phyloP scores from a whole-genome alignment of 2,797 vertebrate genomes.

The Micrastur ruficollis region DNA sequence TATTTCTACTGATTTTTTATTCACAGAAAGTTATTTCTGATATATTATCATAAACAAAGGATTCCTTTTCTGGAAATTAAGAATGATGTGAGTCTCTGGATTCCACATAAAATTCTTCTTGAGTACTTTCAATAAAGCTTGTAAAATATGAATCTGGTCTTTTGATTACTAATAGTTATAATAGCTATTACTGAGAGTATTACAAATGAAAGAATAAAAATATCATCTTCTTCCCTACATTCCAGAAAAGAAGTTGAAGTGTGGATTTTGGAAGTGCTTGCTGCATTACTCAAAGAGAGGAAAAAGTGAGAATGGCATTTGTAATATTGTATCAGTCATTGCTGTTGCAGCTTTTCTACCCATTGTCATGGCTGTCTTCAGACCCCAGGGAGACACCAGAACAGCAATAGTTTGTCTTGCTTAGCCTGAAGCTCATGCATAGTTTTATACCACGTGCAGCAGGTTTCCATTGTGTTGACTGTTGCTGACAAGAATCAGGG shows the following conservation, averaged over 20 bases:
- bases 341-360: not conserved
- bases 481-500: not conserved
- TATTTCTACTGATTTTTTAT: not conserved
- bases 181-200: conserved; percentile 6
- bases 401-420: not conserved
- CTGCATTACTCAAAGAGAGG: not conserved
- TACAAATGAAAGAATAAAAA: not conserved
- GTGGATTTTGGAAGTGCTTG: not conserved
- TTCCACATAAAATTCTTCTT: conserved; percentile 7
- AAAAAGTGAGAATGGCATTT: not conserved
- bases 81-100: not conserved
- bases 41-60: not conserved
- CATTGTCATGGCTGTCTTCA: not conserved
- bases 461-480: not conserved
- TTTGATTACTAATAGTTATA: conserved; percentile 13
- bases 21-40: conserved; percentile 26
- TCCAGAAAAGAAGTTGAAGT: not conserved
- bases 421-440: not conserved
- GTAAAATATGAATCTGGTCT: not conserved
- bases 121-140: conserved; percentile 1
- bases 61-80: conserved; percentile 2
- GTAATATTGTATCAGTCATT: not conserved
- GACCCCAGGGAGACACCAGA: not conserved
- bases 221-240: not conserved
- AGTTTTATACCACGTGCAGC: not conserved